Evolutionary conservation across 2,797 vertebrate species (phyloP).

Genomic region (Microctenopoma steveboyesi): DNA sequence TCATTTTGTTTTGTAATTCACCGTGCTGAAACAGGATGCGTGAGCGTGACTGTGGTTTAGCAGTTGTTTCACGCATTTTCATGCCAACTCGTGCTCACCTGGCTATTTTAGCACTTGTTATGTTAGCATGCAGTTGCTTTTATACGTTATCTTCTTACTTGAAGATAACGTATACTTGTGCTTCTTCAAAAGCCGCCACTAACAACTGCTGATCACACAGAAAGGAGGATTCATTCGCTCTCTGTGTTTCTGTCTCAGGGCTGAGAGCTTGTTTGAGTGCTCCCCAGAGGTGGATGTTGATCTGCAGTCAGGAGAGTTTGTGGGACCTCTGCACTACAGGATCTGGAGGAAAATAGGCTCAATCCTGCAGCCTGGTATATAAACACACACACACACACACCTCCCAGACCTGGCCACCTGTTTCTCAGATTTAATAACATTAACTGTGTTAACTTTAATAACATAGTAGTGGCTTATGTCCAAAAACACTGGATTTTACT

Average conservation of each 20-base stretch:
- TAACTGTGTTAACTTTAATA: too few species aligned
- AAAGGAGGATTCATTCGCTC: neutral
- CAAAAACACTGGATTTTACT: too few species aligned
- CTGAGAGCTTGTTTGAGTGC: constrained; percentile 72
- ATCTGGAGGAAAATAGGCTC: constrained; percentile 80
- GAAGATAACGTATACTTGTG: too few species aligned
- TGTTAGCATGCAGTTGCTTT: too few species aligned
- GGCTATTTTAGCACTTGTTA: too few species aligned
- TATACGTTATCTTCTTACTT: too few species aligned
- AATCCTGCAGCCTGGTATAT: constrained; percentile 73
- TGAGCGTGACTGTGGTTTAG: constrained; percentile 1
- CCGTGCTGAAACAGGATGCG: constrained; percentile 33
- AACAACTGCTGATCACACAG: neutral
- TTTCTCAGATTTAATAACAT: too few species aligned
- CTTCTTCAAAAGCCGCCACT: too few species aligned
- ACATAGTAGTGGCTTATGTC: too few species aligned
- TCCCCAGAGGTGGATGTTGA: constrained; percentile 65
- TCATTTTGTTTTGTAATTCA: constrained; percentile 5
- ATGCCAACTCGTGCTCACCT: neutral
- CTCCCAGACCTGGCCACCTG: too few species aligned
- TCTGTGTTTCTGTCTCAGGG: constrained; percentile 42
- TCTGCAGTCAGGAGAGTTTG: constrained; percentile 70
- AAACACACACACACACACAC: neutral
- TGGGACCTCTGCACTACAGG: constrained; percentile 81
- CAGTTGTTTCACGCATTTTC: neutral